A percentile compares a stretch with the other conserved stretches of the same genome.
phyloP scores from a whole-genome alignment of 1,140 invertebrate genomes.

The Drosophila prosaltans region DNA sequence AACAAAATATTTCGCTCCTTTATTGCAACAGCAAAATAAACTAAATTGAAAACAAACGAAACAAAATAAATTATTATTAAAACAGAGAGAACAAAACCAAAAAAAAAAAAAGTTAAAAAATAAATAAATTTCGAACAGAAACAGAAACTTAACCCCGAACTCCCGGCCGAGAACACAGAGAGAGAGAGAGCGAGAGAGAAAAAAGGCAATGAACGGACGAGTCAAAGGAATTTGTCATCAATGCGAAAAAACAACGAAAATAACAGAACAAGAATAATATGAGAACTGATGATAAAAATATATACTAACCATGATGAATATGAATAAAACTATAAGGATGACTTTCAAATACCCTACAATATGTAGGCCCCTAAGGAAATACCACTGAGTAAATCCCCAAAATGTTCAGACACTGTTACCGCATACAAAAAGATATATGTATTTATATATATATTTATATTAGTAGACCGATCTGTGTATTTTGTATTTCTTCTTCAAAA shows the following conservation, averaged over 20 bases:
- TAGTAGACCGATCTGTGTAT: too few relatives aligned
- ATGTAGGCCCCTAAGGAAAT: too few relatives aligned
- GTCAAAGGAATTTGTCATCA: slow-evolving; percentile 11
- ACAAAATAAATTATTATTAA: slow-evolving; percentile 14
- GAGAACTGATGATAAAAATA: slow-evolving; percentile 8
- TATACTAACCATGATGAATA: not conserved
- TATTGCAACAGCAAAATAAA: slow-evolving; percentile 9
- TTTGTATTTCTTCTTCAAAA: too few relatives aligned
- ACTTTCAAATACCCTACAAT: not conserved
- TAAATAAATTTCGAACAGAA: not conserved
- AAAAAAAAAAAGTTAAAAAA: not conserved
- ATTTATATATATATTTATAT: too few relatives aligned
- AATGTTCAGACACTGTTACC: too few relatives aligned
- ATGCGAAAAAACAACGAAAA: not conserved
- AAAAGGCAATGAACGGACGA: slow-evolving; percentile 1
- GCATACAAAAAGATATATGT: too few relatives aligned
- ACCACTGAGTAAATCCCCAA: too few relatives aligned
- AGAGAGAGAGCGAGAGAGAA: not conserved
- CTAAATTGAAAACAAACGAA: slow-evolving; percentile 2
- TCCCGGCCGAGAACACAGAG: not conserved
- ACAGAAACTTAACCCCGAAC: slow-evolving; percentile 7
- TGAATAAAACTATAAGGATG: not conserved
- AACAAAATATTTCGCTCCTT: slow-evolving; percentile 9
- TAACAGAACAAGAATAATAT: slow-evolving; percentile 3
- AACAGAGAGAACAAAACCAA: not conserved